Evolutionary conservation across 2,113 vertebrate genomes (phyloP).

Genomic region (Rhynchomys soricoides): DNA sequence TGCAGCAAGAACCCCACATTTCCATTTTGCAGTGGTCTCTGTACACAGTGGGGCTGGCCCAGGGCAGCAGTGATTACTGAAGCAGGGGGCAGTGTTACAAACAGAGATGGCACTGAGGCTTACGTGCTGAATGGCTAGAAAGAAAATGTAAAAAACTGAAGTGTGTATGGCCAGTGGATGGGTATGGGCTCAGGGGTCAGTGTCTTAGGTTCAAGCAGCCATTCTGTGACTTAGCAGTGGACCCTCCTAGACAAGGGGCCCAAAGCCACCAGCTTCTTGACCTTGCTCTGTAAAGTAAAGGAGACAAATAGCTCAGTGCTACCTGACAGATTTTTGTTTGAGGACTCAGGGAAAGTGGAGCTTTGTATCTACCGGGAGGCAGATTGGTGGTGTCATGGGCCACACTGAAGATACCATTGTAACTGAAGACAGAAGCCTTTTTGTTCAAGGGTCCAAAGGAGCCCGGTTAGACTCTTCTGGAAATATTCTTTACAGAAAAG

Average conservation of each 20-base stretch:
- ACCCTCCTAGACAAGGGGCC: neutral
- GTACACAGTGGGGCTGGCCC: neutral
- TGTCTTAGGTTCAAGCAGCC: neutral
- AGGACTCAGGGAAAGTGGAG: neutral
- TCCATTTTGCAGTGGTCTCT: neutral
- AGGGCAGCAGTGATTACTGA: neutral
- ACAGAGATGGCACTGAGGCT: neutral
- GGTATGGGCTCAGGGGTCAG: neutral
- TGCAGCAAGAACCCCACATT: neutral
- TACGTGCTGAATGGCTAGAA: neutral
- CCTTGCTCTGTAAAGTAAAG: neutral
- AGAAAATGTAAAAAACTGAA: neutral
- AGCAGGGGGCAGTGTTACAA: neutral
- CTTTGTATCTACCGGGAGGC: neutral
- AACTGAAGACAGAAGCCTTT: neutral
- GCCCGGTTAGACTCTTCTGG: neutral
- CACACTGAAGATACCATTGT: neutral
- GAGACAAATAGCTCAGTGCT: neutral
- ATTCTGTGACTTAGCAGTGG: neutral
- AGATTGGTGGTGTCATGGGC: neutral
- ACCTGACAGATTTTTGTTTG: neutral
- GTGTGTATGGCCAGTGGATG: neutral
- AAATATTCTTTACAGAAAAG: neutral
- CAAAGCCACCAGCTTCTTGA: neutral
- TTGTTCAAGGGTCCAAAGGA: neutral